Evolutionary conservation across 2,797 vertebrate genomes (phyloP).

Genomic region (Enteromius radiatus): DNA sequence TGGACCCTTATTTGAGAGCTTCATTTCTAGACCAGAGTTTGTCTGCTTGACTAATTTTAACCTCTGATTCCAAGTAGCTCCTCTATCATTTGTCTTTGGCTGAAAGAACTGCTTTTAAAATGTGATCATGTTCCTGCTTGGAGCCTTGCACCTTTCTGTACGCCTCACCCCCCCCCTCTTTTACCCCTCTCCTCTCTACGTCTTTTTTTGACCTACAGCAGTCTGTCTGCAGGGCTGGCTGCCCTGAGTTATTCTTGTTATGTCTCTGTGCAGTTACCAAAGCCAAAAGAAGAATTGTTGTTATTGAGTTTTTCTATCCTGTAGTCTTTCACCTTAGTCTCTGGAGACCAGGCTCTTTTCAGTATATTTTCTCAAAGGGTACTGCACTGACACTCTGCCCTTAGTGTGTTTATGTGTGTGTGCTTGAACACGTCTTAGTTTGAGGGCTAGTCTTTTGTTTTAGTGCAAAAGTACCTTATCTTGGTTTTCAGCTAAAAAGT

Average conservation of each 20-base stretch:
- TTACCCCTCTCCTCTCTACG: not conserved
- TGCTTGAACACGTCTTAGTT: not conserved
- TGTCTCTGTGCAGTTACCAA: slow-evolving; percentile 39
- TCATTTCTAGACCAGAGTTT: slow-evolving; percentile 27
- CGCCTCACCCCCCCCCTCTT: not conserved
- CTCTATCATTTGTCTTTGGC: slow-evolving; percentile 31
- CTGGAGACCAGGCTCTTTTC: slow-evolving; percentile 26
- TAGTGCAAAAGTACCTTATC: slow-evolving; percentile 14
- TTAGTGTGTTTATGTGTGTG: slow-evolving; percentile 19
- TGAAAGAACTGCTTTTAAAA: slow-evolving; percentile 46
- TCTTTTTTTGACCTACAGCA: slow-evolving; percentile 40
- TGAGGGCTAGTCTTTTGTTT: slow-evolving; percentile 12
- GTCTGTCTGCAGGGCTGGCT: slow-evolving; percentile 33
- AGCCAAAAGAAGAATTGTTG: not conserved
- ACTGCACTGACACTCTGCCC: not conserved
- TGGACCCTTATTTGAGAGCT: slow-evolving; percentile 15
- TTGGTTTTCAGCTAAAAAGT: not conserved
- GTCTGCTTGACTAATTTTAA: slow-evolving; percentile 39
- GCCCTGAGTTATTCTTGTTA: slow-evolving; percentile 27
- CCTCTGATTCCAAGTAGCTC: slow-evolving; percentile 16
- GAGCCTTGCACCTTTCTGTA: slow-evolving; percentile 6
- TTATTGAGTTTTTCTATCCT: slow-evolving; percentile 10
- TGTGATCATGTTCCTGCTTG: slow-evolving; percentile 51
- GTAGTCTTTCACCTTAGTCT: slow-evolving; percentile 5
- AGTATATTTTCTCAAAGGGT: slow-evolving; percentile 10